Evolutionary conservation across 2,113 vertebrate genomes (phyloP), one percentile per base, ranked within the genome.

Genomic region (Chaenogobius annularis): DNA sequence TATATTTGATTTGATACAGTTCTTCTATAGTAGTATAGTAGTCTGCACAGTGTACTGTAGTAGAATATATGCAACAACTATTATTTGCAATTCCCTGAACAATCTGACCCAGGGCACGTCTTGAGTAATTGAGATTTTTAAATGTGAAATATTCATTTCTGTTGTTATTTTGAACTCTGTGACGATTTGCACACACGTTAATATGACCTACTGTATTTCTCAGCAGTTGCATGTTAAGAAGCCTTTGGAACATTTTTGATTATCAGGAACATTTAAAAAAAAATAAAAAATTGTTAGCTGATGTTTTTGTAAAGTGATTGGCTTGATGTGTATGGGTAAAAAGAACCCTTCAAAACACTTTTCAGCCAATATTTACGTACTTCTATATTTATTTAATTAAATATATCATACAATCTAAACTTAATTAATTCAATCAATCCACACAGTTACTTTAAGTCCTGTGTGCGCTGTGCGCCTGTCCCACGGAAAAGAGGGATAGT

Each of bases 71-170:
- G 47, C 68, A 31, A 7, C 11, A 20, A 44, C 15, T 12, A 20
- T 52, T 67, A 31, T 26, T 46, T 61, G 10, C 0, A 10, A 14
- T 13, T 65, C 10, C 64, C 20, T 26, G 26, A 23, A 4, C 20
- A 37, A 35, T 26, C 14, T 77, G 69, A 70, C 59, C 66, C 46
- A 17, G 10, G 46, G 11, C 9, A 69, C 31, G 52, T 64, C 22
- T 9, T 0, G 0, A 43, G n/a, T n/a, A 43, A 63, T 4, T 20
- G 12, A 17, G 35, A 9, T 43, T 63, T 63, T 43, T 43, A 12
- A 63, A 40, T 12, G 17, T 63, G 61, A 63, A 31, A 37, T 31
- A 62, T 31, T 15, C 13, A 19, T 5, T 37, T 63, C 26, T 40
- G 61, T 15, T 59, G 23, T 26, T 59, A 23, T 59, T 26, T 59